Evolutionary conservation across 2,888 invertebrate species (phyloP).

Genomic region (Synanthedon myopaeformis): DNA sequence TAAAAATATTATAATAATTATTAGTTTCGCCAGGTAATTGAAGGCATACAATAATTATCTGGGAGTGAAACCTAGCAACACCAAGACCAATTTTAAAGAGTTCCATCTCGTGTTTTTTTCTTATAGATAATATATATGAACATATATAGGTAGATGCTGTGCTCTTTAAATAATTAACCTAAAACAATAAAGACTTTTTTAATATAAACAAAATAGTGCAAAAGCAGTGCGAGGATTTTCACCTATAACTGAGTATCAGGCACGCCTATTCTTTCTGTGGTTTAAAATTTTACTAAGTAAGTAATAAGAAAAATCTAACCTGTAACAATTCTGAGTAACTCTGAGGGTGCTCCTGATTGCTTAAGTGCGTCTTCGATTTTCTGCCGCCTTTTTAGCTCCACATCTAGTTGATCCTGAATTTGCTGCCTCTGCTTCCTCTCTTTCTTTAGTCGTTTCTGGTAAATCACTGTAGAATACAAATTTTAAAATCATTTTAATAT

Average conservation of each 20-base stretch:
- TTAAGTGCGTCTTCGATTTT: slow-evolving; percentile 86
- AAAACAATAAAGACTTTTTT: neutral
- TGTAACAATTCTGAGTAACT: slow-evolving; percentile 83
- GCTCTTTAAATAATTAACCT: too few species aligned
- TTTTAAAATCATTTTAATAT: neutral
- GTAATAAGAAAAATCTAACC: slow-evolving; percentile 59
- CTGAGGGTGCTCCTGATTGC: slow-evolving; percentile 79
- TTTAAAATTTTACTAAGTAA: neutral
- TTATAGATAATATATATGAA: neutral
- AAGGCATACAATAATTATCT: too few species aligned
- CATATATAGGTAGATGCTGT: too few species aligned
- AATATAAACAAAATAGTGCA: neutral
- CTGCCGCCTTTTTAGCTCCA: slow-evolving; percentile 82
- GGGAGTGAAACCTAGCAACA: too few species aligned
- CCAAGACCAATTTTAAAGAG: too few species aligned
- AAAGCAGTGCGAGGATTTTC: neutral
- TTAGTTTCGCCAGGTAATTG: too few species aligned
- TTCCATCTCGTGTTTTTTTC: too few species aligned
- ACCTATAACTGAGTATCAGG: neutral
- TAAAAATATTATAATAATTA: too few species aligned
- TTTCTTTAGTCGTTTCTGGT: slow-evolving; percentile 90
- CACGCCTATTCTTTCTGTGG: neutral
- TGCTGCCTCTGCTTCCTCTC: slow-evolving; percentile 86
- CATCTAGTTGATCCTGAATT: slow-evolving; percentile 86
- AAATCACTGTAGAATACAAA: slow-evolving; percentile 74